phyloP scores from a whole-genome alignment of 2,797 vertebrate genomes.

The Pantherophis vulpinus region DNA sequence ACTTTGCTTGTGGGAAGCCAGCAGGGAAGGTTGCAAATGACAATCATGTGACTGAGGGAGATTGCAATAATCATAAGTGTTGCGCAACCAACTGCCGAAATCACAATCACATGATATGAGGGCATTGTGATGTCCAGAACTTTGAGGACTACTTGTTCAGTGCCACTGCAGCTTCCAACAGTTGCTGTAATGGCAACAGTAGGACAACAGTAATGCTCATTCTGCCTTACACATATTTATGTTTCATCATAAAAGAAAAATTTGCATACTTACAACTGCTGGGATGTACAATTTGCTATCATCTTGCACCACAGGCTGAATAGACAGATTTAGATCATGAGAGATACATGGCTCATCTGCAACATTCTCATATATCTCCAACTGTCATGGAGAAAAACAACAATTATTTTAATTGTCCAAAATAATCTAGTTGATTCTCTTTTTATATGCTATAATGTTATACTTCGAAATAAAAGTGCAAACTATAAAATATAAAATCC shows the following conservation, averaged over 20 bases:
- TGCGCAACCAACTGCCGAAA: not conserved
- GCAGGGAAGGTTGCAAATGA: not conserved
- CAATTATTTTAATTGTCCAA: conserved; percentile 37
- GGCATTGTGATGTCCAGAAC: not conserved
- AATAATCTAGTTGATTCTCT: not conserved
- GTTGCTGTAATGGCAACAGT: not conserved
- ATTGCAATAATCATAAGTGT: not conserved
- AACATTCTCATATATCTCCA: conserved; percentile 84
- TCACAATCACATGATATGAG: not conserved
- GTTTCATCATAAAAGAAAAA: conserved; percentile 28
- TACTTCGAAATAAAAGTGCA: not conserved
- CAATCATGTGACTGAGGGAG: not conserved
- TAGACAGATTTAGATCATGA: conserved; percentile 62
- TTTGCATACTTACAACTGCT: conserved; percentile 52
- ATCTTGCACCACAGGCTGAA: conserved; percentile 41
- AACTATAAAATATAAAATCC: not conserved
- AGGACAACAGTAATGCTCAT: not conserved
- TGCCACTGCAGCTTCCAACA: not conserved
- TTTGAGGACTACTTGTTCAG: not conserved
- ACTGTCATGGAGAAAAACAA: conserved; percentile 67
- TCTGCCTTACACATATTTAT: not conserved
- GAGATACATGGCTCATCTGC: conserved; percentile 74
- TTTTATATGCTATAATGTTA: not conserved
- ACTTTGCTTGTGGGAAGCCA: not conserved
- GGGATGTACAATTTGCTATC: conserved; percentile 62